Conservation (phyloP, 2,113 vertebrate genomes). For the Cathartes aura region DNA sequence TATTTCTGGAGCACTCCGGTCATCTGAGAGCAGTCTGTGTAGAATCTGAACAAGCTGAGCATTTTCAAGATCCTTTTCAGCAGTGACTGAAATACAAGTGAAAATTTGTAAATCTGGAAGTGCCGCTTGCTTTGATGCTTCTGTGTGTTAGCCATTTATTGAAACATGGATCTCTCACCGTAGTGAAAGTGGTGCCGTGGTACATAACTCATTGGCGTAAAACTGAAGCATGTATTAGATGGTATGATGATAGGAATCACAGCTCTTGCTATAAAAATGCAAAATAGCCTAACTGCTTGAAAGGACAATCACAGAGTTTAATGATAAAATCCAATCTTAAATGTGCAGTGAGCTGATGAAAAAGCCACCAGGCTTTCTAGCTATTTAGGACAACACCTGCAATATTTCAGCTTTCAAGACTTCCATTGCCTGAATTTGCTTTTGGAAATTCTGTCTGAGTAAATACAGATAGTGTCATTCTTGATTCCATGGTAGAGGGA, state of each 20-base stretch:
- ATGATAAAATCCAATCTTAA: neutral
- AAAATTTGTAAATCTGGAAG: neutral
- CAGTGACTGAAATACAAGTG: slow-evolving; percentile 80
- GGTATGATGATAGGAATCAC: neutral
- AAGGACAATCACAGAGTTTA: neutral
- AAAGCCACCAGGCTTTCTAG: neutral
- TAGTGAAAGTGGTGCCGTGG: neutral
- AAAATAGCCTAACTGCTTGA: neutral
- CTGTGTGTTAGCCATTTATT: neutral
- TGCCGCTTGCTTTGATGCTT: neutral
- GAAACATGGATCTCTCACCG: neutral
- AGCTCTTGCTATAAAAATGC: neutral
- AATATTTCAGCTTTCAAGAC: neutral
- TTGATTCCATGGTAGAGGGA: neutral
- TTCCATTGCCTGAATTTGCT: neutral
- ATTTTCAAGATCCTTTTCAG: slow-evolving; percentile 93
- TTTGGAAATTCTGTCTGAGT: neutral
- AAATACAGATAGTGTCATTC: neutral
- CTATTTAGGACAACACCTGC: neutral
- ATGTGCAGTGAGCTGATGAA: neutral
- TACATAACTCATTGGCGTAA: neutral
- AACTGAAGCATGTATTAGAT: neutral
- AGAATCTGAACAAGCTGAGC: slow-evolving; percentile 91
- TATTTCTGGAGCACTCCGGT: slow-evolving; percentile 95
- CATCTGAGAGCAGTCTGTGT: slow-evolving; percentile 92